Evolutionary conservation across 2,888 invertebrate genomes (phyloP).

Genomic region (Drosophila nr. perissopoda): DNA sequence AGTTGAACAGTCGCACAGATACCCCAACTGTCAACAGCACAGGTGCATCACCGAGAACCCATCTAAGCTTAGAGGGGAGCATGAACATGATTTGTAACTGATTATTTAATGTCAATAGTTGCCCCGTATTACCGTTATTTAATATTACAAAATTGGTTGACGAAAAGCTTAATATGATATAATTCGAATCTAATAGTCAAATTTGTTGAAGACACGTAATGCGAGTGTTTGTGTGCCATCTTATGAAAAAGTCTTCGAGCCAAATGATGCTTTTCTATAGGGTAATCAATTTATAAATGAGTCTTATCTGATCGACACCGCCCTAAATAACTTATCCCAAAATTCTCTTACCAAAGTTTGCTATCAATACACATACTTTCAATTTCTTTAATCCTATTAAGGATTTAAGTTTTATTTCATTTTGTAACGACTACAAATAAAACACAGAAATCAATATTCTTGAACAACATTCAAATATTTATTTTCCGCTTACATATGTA

Average conservation of each 20-base stretch:
- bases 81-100: neutral
- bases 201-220: neutral
- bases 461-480: conserved; percentile 9
- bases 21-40: neutral
- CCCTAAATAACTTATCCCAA: neutral
- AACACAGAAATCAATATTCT: neutral
- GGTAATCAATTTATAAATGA: neutral
- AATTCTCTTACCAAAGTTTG: neutral
- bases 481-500: neutral
- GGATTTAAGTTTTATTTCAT: neutral
- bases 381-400: neutral
- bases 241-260: neutral
- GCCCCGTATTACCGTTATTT: neutral
- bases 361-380: neutral
- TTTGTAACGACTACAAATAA: neutral
- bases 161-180: neutral
- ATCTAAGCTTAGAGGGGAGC: neutral
- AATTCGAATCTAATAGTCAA: neutral
- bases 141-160: neutral
- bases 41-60: neutral
- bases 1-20: neutral
- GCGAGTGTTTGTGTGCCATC: neutral
- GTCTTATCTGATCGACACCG: neutral
- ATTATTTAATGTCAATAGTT: neutral
- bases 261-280: neutral